Evolutionary conservation across 1,140 invertebrate genomes (phyloP).

Genomic region (Sarcophaga bullata): DNA sequence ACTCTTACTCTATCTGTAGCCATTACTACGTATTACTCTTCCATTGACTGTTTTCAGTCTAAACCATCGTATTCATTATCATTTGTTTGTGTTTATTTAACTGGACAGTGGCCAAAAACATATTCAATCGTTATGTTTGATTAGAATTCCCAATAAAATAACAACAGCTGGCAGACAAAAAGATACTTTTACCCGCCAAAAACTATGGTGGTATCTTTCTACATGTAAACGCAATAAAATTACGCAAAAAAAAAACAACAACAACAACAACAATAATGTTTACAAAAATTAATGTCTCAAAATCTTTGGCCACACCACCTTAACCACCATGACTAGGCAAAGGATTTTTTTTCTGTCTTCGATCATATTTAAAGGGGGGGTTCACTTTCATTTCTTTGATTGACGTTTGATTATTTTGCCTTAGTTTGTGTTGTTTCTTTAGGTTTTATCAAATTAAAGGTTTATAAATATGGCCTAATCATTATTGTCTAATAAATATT

Average conservation of each 20-base stretch:
- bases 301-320: not conserved
- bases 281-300: not conserved
- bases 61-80: not conserved
- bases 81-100: conserved; percentile 25
- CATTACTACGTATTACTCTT: not conserved
- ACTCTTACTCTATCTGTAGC: not conserved
- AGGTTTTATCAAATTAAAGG: not conserved
- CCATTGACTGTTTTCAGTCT: not conserved
- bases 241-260: conserved; percentile 20
- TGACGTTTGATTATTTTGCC: not conserved
- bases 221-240: conserved; percentile 6
- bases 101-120: conserved; percentile 28
- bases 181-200: conserved; percentile 17
- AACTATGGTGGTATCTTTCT: not conserved
- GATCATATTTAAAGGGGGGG: not conserved
- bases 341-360: conserved; percentile 10
- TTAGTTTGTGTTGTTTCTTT: not conserved
- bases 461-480: not conserved
- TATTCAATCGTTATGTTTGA: too few relatives aligned
- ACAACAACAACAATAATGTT: not conserved
- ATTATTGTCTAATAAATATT: conserved; percentile 5
- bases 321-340: conserved; percentile 30
- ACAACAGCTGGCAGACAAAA: conserved; percentile 32
- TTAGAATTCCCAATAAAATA: conserved; percentile 11
- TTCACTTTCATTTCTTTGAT: conserved; percentile 25